Base-by-base conservation (phyloP, 2,888 invertebrate genomes). In the Pheosia gnoma region DNA sequence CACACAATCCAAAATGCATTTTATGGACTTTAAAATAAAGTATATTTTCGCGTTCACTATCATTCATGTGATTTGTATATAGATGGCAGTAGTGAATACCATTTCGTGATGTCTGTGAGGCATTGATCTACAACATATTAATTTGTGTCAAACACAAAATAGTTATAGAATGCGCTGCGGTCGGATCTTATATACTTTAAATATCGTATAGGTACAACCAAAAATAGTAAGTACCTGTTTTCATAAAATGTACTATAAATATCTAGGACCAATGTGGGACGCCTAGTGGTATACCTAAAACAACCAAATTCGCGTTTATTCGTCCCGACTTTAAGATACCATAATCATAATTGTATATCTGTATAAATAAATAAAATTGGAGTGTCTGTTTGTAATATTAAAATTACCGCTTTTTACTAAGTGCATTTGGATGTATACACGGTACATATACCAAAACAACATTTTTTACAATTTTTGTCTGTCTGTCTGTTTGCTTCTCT, bases 81-180 rank as follows among this genome's bases (percentile, higher is more conserved):
- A 62, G 52, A 59, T 37, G 60, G 59, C 57, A 59, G 54, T 59
- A 62, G 41, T 37, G 52, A 54, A 55, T 43, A 58, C 45, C 58
- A 52, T 52, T 59, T 54, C 4, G 47, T 62, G 36, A 65, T 75
- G 78, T 73, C 77, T 78, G 25, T 70, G 49, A 78, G 78, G 68
- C 77, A 77, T 72, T 61, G 55, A 68, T 71, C 69, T 72, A 73
- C 58, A 78, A 81, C 80, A 79, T 81, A 75, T 81, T 76, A 69
- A 66, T 69, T 75, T 81, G 83, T 83, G 83, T 83, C 71, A 83
- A 82, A 83, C 83, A 83, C 83, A 80, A 76, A 63, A 63, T 55
- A 38, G 53, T 74, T 70, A 59, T 70, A 61, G 59, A 66, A 62
- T 57, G 62, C 53, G 70, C 60, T 60, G 45, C 61, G 63, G 64